Evolutionary conservation across 2,888 invertebrate genomes (phyloP).

Genomic region (Phania funesta): DNA sequence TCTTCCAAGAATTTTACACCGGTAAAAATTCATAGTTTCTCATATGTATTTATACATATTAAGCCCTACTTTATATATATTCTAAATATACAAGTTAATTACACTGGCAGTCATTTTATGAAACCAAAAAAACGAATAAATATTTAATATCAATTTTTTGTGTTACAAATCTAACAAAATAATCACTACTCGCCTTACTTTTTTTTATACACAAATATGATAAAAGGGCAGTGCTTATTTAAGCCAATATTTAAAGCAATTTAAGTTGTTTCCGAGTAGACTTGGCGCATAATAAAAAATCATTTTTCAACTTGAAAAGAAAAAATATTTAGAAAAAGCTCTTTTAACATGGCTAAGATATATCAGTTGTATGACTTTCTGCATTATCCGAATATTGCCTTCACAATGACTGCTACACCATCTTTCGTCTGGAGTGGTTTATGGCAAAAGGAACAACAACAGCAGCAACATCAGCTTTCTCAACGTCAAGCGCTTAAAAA

Average conservation of each 20-base stretch:
- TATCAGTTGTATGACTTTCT: conserved; percentile 71
- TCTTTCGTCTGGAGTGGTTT: conserved; percentile 69
- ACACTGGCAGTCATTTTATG: too few relatives aligned
- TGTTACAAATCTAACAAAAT: background rate
- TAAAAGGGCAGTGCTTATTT: conserved; percentile 33
- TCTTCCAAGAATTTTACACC: too few relatives aligned
- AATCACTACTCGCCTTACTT: background rate
- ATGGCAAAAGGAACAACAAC: background rate
- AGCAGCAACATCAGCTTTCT: background rate
- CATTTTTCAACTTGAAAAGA: background rate
- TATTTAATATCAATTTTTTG: background rate
- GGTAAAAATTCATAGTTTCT: too few relatives aligned
- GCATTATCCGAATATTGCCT: conserved; percentile 72
- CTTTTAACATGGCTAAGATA: conserved; percentile 19
- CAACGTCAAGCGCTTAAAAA: background rate
- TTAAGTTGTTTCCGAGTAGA: background rate
- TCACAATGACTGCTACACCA: conserved; percentile 68
- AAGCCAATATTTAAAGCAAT: conserved; percentile 5
- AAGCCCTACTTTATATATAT: too few relatives aligned
- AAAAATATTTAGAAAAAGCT: background rate
- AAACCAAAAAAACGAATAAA: background rate
- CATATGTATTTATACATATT: too few relatives aligned
- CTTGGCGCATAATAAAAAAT: background rate
- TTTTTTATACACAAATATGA: background rate
- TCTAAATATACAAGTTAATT: too few relatives aligned